Evolutionary conservation across 1,140 invertebrate genomes (phyloP).

Genomic region (Theocolax elegans): DNA sequence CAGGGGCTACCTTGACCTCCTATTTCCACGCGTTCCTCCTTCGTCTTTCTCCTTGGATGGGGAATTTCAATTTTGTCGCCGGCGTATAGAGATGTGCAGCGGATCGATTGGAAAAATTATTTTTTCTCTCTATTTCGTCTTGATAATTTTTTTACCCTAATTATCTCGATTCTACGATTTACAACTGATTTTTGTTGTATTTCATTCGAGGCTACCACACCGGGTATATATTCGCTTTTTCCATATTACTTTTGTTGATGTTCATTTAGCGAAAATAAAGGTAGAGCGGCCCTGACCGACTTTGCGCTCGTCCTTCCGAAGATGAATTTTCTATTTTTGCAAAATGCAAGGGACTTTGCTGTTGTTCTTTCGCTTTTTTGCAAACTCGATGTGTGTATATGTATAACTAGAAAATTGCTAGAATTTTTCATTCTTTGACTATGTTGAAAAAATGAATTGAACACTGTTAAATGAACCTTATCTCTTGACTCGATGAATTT

Average conservation of each 20-base stretch:
- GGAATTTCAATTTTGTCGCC: conserved; percentile 16
- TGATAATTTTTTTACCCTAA: neutral
- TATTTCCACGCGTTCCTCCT: neutral
- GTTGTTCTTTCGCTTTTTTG: neutral
- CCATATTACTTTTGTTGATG: conserved; percentile 5
- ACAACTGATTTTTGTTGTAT: no score
- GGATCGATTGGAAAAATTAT: neutral
- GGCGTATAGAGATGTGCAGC: neutral
- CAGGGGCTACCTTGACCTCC: conserved; percentile 22
- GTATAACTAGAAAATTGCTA: no score
- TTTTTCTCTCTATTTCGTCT: neutral
- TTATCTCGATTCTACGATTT: no score
- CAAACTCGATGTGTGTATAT: no score
- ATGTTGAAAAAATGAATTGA: no score
- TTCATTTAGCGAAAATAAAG: conserved; percentile 28
- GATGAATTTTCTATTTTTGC: conserved; percentile 17
- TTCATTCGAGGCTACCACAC: no score
- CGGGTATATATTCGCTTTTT: no score
- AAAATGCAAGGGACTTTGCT: neutral
- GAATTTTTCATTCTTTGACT: no score
- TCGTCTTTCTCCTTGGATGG: neutral
- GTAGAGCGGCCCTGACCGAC: conserved; percentile 21
- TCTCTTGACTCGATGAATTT: no score
- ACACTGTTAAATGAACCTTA: no score
- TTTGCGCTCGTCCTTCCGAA: conserved; percentile 10